Base-by-base conservation (phyloP, 2,797 vertebrate species). In the Acanthurus leucopareius region DNA sequence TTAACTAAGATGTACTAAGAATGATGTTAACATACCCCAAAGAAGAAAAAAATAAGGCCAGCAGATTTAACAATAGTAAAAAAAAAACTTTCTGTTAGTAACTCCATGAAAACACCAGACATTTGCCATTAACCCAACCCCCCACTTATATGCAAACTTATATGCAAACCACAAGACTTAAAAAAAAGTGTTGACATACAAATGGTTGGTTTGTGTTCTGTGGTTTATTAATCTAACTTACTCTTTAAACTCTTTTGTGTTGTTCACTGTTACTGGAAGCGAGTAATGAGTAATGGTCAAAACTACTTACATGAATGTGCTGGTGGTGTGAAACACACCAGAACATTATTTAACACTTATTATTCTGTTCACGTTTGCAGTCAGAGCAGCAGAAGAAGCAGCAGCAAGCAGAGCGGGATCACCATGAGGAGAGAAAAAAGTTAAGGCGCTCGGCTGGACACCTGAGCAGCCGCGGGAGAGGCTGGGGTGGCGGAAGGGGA, bases 371-470 rank as follows among this genome's bases (percentile, higher is more conserved):
- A 57, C 20, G 71, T 69, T 75, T 86, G 35, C 86, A 99, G 97
- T 95, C 96, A 6, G 96, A 96, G 81, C 96, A 97, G 86, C 97
- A 98, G 76, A 95, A 87, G 92, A 92, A 92, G 86, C 97, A 97
- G 77, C 97, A 97, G 75, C 95, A 96, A 88, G 98, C 97, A 0
- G 98, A 99, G 90, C 93, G 89, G 19, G 95, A 83, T 0, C 98
- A 99, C 90, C 96, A 96, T 13, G 93, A 96, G 64, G 98, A 99
- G 89, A 96, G 98, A 87, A 98, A 90, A 85, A 94, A 95, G 66
- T 94, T 99, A 70, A 91, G 97, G 8, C 96, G 98, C 13, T 92
- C 98, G 0, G 98, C 98, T 0, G 94, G 93, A 75, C 97, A 97
- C 74, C 94, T 99, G 56, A 96, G 83, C 91, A 96, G 94, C 48